These are phyloP conservation scores for Harpalus rubripes DNA, from an alignment of 2,888 invertebrate species.

Conservation along the genomic window DNA sequence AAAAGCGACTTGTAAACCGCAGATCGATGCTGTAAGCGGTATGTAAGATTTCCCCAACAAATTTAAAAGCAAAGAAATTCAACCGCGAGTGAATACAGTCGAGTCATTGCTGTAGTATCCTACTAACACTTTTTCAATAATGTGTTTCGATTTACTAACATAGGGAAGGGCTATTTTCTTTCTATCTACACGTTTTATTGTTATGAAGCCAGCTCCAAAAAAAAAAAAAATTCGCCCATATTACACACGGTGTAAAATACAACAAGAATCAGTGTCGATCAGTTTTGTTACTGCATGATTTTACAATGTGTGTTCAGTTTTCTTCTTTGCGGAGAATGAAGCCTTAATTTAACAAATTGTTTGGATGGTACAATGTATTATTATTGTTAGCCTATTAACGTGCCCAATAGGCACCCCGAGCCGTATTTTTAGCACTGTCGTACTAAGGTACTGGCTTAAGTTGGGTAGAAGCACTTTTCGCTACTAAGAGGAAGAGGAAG, in stretches of 20 bases:
- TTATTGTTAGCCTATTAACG: no score
- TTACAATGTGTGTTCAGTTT: no score
- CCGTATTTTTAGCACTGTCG: no score
- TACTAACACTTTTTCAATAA: slow-evolving; percentile 12
- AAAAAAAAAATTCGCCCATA: neutral
- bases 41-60: slow-evolving; percentile 48
- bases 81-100: neutral
- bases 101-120: slow-evolving; percentile 16
- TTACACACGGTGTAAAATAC: neutral
- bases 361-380: no score
- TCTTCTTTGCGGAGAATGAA: no score
- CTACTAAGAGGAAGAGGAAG: no score
- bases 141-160: slow-evolving; percentile 2
- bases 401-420: no score
- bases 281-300: neutral
- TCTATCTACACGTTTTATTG: slow-evolving; percentile 12
- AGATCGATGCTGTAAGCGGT: slow-evolving; percentile 9
- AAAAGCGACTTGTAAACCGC: slow-evolving; percentile 51
- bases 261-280: neutral
- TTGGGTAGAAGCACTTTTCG: no score
- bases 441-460: no score
- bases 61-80: slow-evolving; percentile 55
- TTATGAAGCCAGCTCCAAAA: neutral
- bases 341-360: no score
- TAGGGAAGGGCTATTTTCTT: neutral